phyloP scores from a whole-genome alignment of 2,113 vertebrate genomes.

The Apeltes quadracus region DNA sequence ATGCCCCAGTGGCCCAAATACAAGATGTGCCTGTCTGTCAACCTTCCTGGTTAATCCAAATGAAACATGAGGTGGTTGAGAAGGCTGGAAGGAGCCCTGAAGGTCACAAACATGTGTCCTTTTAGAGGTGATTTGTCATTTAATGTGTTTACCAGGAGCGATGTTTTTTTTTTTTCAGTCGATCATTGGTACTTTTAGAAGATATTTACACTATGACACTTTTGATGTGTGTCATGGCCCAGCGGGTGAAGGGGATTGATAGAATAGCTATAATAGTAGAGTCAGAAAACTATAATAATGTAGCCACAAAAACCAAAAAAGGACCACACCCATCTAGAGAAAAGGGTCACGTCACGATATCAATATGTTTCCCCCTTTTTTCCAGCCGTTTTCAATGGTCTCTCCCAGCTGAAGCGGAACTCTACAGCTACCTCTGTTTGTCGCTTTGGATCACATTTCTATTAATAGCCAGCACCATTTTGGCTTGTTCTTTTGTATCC shows the following conservation, averaged over 20 bases:
- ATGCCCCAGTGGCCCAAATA: conserved; percentile 10
- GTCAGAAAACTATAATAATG: background rate
- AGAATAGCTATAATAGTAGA: background rate
- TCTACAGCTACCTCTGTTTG: conserved; percentile 4
- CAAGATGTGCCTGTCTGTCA: background rate
- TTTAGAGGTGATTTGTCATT: conserved; percentile 12
- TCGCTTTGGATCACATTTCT: conserved; percentile 16
- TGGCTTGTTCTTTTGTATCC: conserved; percentile 3
- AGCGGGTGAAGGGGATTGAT: background rate
- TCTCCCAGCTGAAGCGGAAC: background rate
- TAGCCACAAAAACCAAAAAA: background rate
- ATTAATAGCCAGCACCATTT: conserved; percentile 23
- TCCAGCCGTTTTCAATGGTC: background rate
- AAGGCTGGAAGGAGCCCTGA: background rate
- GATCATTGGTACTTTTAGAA: background rate
- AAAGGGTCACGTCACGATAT: background rate
- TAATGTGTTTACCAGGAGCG: conserved; percentile 4
- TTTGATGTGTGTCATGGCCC: background rate
- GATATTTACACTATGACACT: background rate
- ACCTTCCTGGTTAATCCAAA: conserved; percentile 3
- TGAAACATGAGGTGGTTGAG: conserved; percentile 2
- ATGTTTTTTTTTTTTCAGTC: no score
- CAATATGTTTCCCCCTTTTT: background rate
- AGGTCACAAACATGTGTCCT: background rate
- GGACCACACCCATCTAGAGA: background rate